These are phyloP conservation scores for Hypolimnas misippus DNA, from an alignment of 2,888 invertebrate species.

Conservation along the genomic window DNA sequence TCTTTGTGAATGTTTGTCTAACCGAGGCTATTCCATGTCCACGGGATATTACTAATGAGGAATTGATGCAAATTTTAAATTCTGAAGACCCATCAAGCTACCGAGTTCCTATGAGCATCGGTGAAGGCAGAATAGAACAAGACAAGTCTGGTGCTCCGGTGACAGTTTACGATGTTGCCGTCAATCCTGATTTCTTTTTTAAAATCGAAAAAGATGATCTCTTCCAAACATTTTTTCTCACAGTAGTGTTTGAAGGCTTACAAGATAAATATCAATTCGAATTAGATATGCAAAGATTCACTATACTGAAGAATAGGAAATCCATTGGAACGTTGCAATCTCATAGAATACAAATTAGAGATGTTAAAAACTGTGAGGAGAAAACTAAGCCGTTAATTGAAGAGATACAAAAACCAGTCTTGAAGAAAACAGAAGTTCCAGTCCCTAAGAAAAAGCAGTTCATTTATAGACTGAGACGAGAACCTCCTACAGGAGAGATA, in stretches of 20 bases:
- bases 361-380: slow-evolving; percentile 78
- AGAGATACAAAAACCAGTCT: slow-evolving; percentile 73
- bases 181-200: slow-evolving; percentile 90
- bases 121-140: slow-evolving; percentile 89
- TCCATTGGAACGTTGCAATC: slow-evolving; percentile 89
- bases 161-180: slow-evolving; percentile 92
- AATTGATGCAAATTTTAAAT: slow-evolving; percentile 87
- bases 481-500: slow-evolving; percentile 81
- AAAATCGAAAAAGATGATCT: slow-evolving; percentile 88
- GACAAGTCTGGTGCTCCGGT: slow-evolving; percentile 91
- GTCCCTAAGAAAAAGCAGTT: slow-evolving; percentile 68
- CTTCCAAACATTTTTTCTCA: slow-evolving; percentile 91
- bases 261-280: slow-evolving; percentile 90
- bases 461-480: slow-evolving; percentile 84
- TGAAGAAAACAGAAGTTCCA: slow-evolving; percentile 42
- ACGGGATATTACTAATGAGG: slow-evolving; percentile 87
- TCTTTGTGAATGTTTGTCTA: slow-evolving; percentile 94
- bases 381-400: slow-evolving; percentile 81
- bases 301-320: slow-evolving; percentile 89
- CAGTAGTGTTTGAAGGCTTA: slow-evolving; percentile 89
- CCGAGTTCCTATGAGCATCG: slow-evolving; percentile 95
- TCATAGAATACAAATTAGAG: slow-evolving; percentile 89
- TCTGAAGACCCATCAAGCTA: slow-evolving; percentile 89
- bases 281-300: slow-evolving; percentile 86
- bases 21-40: slow-evolving; percentile 90